Conservation (phyloP, 2,888 invertebrate genomes). For the Coenonympha arcania region DNA sequence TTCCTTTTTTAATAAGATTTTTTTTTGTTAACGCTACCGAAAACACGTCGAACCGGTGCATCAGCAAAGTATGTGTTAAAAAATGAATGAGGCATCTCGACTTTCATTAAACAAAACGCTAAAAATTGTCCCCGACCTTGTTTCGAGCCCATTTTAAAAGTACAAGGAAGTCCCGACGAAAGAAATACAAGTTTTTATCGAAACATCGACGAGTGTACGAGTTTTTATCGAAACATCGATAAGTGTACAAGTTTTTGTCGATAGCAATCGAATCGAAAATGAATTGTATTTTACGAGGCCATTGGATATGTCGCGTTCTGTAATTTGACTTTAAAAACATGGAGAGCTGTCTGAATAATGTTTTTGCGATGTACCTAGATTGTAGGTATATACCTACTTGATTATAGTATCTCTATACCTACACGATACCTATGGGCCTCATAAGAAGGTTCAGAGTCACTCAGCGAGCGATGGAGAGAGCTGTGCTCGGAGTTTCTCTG, state of each 20-base stretch:
- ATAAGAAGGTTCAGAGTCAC: no score
- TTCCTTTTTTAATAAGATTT: no score
- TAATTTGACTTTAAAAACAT: no score
- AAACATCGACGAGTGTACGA: neutral
- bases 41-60: constrained; percentile 13
- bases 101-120: constrained; percentile 18
- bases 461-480: no score
- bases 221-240: constrained; percentile 1
- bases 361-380: no score
- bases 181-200: neutral
- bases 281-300: neutral
- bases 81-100: constrained; percentile 18
- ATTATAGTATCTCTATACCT: no score
- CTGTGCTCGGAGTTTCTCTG: no score
- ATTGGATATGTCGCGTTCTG: no score
- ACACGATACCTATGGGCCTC: no score
- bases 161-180: neutral
- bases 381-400: no score
- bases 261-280: neutral
- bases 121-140: constrained; percentile 12
- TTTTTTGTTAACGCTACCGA: constrained; percentile 3
- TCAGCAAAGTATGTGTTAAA: constrained; percentile 16
- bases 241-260: neutral
- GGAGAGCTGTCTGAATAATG: no score
- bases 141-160: no score